Percentiles rank a stretch among this genome's conserved stretches.
Conservation (phyloP, 2,888 invertebrate genomes). For the Orthonevra nobilis region DNA sequence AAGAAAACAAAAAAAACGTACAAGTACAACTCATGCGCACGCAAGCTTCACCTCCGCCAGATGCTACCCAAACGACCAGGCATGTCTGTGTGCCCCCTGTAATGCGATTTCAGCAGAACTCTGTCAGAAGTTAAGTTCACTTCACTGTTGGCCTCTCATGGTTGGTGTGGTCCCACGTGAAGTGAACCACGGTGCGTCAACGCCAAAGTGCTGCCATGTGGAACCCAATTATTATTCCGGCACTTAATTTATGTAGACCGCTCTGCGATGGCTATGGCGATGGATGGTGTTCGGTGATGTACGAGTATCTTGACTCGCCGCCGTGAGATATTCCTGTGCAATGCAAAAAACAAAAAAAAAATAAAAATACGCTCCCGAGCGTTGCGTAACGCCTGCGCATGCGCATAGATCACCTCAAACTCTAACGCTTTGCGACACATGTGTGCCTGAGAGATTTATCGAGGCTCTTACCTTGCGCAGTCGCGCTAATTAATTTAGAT, state of each 20-base stretch:
- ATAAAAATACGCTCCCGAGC: constrained; percentile 28
- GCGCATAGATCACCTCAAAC: constrained; percentile 14
- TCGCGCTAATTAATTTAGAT: constrained; percentile 61
- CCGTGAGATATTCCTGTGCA: constrained; percentile 51
- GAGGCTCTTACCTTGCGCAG: constrained; percentile 48
- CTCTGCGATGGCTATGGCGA: constrained; percentile 9
- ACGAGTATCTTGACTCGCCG: background rate
- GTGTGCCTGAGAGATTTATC: constrained; percentile 52
- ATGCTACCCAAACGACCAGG: too few species aligned
- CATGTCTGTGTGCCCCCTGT: background rate
- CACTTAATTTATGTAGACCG: constrained; percentile 54
- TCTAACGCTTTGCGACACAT: constrained; percentile 62
- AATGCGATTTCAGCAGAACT: constrained; percentile 50
- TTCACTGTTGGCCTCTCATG: too few species aligned
- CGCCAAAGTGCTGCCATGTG: constrained; percentile 49
- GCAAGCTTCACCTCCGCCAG: constrained; percentile 38
- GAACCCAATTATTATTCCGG: constrained; percentile 64
- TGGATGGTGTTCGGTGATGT: too few species aligned
- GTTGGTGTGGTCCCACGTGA: constrained; percentile 47
- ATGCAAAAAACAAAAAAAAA: too few species aligned
- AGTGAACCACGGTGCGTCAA: constrained; percentile 51
- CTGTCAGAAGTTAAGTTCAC: constrained; percentile 26
- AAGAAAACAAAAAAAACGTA: constrained; percentile 18
- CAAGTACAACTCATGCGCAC: constrained; percentile 27
- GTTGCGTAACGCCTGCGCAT: constrained; percentile 56